Percentiles rank a stretch among this genome's conserved stretches.
These are phyloP conservation scores for Chitala chitala DNA, from an alignment of 2,113 vertebrate species.

Conservation along the genomic window DNA sequence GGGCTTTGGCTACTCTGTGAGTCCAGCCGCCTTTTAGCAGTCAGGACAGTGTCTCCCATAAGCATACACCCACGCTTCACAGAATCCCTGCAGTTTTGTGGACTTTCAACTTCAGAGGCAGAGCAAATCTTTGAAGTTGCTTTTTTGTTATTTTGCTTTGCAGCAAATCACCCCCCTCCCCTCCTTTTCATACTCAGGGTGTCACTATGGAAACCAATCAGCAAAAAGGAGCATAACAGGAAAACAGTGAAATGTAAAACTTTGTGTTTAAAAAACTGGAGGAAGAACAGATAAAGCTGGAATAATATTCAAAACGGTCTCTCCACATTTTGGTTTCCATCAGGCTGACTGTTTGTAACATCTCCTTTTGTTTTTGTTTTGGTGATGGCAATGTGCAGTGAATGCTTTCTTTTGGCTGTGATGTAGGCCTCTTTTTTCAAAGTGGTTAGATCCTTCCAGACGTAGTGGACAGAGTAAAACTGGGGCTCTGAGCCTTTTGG, in stretches of 20 bases:
- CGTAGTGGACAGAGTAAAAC: constrained; percentile 1
- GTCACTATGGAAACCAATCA: constrained; percentile 45
- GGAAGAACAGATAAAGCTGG: constrained; percentile 37
- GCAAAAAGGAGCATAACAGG: constrained; percentile 42
- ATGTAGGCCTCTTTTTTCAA: neutral
- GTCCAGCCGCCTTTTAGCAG: neutral
- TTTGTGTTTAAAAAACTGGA: constrained; percentile 34
- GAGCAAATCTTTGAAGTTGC: neutral
- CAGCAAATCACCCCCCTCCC: neutral
- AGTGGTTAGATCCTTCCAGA: constrained; percentile 17
- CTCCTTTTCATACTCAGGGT: neutral
- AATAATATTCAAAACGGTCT: constrained; percentile 24
- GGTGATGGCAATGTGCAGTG: neutral
- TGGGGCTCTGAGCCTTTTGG: constrained; percentile 24
- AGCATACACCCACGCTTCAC: neutral
- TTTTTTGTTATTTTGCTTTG: constrained; percentile 13
- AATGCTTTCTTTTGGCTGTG: constrained; percentile 6
- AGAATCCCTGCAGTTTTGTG: neutral
- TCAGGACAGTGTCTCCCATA: neutral
- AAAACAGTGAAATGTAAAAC: constrained; percentile 45
- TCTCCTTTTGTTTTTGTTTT: neutral
- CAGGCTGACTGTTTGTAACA: neutral
- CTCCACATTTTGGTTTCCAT: neutral
- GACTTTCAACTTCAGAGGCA: neutral
- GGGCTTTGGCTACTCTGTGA: neutral